Base-by-base conservation (phyloP, 2,797 vertebrate species). In the Euthynnus affinis region DNA sequence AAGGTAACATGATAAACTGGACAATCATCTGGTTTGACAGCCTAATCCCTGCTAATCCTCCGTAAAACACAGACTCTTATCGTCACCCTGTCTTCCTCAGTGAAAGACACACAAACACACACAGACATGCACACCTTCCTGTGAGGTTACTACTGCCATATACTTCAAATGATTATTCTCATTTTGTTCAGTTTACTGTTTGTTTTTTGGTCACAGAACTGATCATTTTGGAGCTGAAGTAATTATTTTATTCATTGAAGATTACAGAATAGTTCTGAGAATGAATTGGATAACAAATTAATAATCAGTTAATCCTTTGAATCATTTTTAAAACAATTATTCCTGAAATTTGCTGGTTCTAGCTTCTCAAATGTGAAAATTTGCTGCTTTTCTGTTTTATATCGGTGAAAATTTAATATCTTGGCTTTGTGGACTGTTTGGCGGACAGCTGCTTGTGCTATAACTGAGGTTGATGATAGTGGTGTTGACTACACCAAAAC, bases 1-100 rank as follows among this genome's bases (percentile, higher is more conserved):
- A 86, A 88, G 75, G 87, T 88, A 85, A 90, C 66, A 46, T 63
- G 83, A 93, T 92, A 87, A 89, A 89, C 72, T 66, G 61, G 77
- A 83, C 87, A 82, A 81, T 86, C 68, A 60, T 83, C 75, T 78
- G 76, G 57, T 89, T 85, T 88, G 84, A 89, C 74, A 78, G 81
- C 42, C 59, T 94, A 91, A 94, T 94, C 91, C 88, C 78, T 71
- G 61, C 63, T 91, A 92, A 94, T 92, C 90, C 84, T 67, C 61
- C 3, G 52, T 81, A 88, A 89, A 92, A 92, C 90, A 82, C 74
- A 68, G 74, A 74, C 15, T 88, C 76, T 87, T 89, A 91, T 90
- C 85, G 0, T 46, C 46, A 29, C 51, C 18, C 8, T 57, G 44
- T 48, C 57, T 72, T 77, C 66, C 59, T 55, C 40, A 9, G 6